Conservation (phyloP, 2,888 invertebrate genomes). For the Apamea epomidion region DNA sequence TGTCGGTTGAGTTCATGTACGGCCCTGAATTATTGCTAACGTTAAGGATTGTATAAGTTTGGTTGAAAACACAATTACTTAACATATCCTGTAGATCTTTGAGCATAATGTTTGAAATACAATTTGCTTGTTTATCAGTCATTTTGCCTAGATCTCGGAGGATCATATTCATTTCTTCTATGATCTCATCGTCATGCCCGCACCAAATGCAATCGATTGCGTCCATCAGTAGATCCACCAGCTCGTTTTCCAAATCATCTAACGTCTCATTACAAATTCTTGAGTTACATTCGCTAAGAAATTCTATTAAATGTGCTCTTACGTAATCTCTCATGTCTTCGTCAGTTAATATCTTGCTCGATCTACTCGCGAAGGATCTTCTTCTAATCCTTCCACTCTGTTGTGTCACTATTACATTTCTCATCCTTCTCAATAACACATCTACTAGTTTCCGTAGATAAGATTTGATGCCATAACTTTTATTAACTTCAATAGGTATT, state of each 20-base stretch:
- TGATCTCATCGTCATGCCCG: conserved; percentile 65
- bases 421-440: conserved; percentile 67
- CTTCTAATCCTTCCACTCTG: conserved; percentile 16
- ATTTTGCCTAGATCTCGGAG: conserved; percentile 69
- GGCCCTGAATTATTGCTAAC: conserved; percentile 58
- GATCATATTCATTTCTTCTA: conserved; percentile 69
- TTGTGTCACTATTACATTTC: conserved; percentile 40
- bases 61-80: conserved; percentile 39
- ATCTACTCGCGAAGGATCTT: conserved; percentile 23
- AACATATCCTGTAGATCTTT: conserved; percentile 63
- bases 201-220: conserved; percentile 67
- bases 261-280: conserved; percentile 59
- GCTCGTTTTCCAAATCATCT: conserved; percentile 72
- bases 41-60: conserved; percentile 70
- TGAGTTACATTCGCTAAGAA: conserved; percentile 64
- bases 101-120: conserved; percentile 68
- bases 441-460: conserved; percentile 72
- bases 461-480: conserved; percentile 60
- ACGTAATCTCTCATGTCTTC: conserved; percentile 71
- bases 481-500: conserved; percentile 68
- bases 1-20: conserved; percentile 30
- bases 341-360: conserved; percentile 66
- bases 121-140: conserved; percentile 67
- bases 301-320: conserved; percentile 67
- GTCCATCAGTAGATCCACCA: conserved; percentile 71